Base-by-base conservation (phyloP, 2,113 vertebrate species). In the Seriola aureovittata region DNA sequence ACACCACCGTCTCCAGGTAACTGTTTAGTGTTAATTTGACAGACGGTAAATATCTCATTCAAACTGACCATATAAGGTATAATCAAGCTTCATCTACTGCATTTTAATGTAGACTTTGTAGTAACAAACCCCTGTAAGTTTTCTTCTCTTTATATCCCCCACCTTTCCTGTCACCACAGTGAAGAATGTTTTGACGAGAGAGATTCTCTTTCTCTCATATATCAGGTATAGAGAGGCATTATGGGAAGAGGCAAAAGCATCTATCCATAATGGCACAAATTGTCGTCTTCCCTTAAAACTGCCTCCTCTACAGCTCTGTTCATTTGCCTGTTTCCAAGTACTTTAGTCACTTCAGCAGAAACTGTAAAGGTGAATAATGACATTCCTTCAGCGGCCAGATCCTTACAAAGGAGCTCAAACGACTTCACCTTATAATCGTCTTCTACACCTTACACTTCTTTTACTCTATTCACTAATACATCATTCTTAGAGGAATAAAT, bases 311-410 rank as follows among this genome's bases (percentile, higher is more conserved):
- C 36, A 57, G 46, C 16, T 76, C 78, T 42, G 8, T 36, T 58
- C 17, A 86, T 72, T 62, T 73, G n/a, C 25, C 36, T 8, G 29
- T 55, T n/a, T 70, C 57, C 9, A 8, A 9, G 21, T 5, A 75
- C 40, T 64, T 63, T 63, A 14, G 34, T 34, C n/a, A 62, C n/a
- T 71, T 72, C 59, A 78, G 57, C 32, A 40, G 63, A 52, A 73
- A 59, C 59, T 62, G 59, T 82, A 71, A 79, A 65, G 58, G 66
- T 75, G 79, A 82, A 82, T 59, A 74, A 71, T 71, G 52, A 55
- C 80, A 60, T 73, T 62, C 17, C 16, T 58, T 66, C 8, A 42
- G 8, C 10, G 1, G 40, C 40, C 40, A 42, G 40, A 8, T 2
- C 40, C 40, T 42, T 42, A 11, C 40, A 10, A 42, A 42, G 8